These are phyloP conservation scores for Andricus grossulariae DNA, from an alignment of 1,140 invertebrate species.

Conservation along the genomic window DNA sequence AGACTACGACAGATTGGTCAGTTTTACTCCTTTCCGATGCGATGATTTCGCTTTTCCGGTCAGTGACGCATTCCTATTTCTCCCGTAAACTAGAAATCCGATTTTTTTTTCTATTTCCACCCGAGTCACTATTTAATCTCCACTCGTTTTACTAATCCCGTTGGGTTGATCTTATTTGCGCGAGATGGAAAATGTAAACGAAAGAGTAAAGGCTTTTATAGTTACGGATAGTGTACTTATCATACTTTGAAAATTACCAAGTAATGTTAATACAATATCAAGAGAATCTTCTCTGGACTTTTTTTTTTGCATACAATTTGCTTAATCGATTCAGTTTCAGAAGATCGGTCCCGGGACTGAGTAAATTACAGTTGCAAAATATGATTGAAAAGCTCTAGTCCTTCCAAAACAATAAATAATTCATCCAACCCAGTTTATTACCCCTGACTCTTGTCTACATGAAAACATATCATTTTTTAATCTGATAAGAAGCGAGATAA, in stretches of 20 bases:
- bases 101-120: slow-evolving; percentile 14
- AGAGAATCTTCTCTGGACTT: not conserved
- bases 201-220: not conserved
- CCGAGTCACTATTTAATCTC: not conserved
- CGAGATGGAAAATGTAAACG: no score
- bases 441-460: no score
- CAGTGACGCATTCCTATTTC: slow-evolving; percentile 9
- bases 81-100: not conserved
- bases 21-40: not conserved
- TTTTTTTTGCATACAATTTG: not conserved
- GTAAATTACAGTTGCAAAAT: not conserved
- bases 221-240: no score
- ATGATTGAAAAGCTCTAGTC: no score
- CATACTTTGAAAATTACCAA: not conserved
- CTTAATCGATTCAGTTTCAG: not conserved
- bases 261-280: not conserved
- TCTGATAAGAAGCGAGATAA: no score
- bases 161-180: no score
- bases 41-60: slow-evolving; percentile 11
- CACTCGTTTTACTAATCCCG: no score
- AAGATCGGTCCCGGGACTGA: not conserved
- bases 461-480: no score
- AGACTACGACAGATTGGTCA: slow-evolving; percentile 21
- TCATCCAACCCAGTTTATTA: no score
- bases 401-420: no score